Percentiles rank a stretch among this genome's conserved stretches.
Conservation (phyloP, 2,113 vertebrate species). For the Asarcornis scutulata region DNA sequence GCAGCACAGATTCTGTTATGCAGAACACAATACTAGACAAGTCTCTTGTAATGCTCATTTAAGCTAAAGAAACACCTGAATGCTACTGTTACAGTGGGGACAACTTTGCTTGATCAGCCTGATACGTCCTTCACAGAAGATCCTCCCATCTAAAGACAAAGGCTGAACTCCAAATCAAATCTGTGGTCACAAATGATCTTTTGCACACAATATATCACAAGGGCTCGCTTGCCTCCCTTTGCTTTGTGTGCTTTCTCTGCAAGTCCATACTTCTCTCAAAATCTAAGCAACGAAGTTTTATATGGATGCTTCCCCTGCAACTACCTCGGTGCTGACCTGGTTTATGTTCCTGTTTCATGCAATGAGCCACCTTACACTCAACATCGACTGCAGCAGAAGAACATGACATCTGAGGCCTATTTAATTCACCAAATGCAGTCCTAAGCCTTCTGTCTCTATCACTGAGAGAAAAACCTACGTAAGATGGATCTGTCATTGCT, state of each 20-base stretch:
- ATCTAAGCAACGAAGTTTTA: not conserved
- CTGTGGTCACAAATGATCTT: not conserved
- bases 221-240: not conserved
- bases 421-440: not conserved
- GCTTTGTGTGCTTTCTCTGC: not conserved
- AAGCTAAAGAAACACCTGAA: not conserved
- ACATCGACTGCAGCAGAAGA: not conserved
- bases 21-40: not conserved
- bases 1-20: not conserved
- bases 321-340: not conserved
- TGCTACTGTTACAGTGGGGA: not conserved
- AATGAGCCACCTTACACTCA: not conserved
- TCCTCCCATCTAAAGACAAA: not conserved
- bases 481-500: not conserved
- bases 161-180: not conserved
- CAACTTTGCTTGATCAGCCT: not conserved
- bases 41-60: not conserved
- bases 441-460: not conserved
- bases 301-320: rapidly evolving
- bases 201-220: not conserved
- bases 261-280: not conserved
- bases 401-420: not conserved
- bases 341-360: not conserved
- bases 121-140: not conserved
- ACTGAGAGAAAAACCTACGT: not conserved